Evolutionary conservation across 2,113 vertebrate species (phyloP), one percentile per base, ranked within the genome.

Genomic region (Colinus virginianus): DNA sequence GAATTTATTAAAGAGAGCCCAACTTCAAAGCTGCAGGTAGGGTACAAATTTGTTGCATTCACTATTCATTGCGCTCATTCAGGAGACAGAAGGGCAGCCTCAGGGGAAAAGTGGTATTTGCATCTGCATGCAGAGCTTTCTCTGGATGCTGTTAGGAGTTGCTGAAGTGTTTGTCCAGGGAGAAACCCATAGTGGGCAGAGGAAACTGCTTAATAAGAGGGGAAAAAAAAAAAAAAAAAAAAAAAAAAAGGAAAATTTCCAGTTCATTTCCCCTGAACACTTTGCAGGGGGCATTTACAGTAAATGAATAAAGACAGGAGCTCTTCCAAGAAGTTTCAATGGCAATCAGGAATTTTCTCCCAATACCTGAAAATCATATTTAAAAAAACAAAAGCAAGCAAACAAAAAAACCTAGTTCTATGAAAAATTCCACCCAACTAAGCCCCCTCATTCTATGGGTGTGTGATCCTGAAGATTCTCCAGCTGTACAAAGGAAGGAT

Each of bases 21-120:
- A 68, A 94, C 95, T 96, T 96, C 96, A 96, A 96, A 96, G 96
- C 64, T 40, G 85, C 64, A 96, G 76, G 93, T 95, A 94, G 40
- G 55, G 78, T 55, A 93, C 90, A 88, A 96, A 95, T 91, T 91
- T 95, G 90, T 94, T 93, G 68, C 93, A 75, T 83, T 90, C 81
- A 53, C 69, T 93, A 94, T 91, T 96, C 95, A 95, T 61, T 30
- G 40, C 88, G 79, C 88, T 96, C 71, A 70, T 93, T 94, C 91
- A 90, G 68, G 32, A 97, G 88, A 79, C 70, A 89, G 82, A 94
- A 96, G 70, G 40, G 61, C 63, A 30, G 90, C 95, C 95, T 88
- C 82, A 0, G 93, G 94, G 95, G 40, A 95, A 94, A 91, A 77
- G 11, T 7, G 0, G 11, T n/a, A 88, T 95, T 95, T 95, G 87